Percentiles rank a stretch among this genome's conserved stretches.
Evolutionary conservation across 2,113 vertebrate genomes (phyloP).

Genomic region (Ophiodon elongatus): DNA sequence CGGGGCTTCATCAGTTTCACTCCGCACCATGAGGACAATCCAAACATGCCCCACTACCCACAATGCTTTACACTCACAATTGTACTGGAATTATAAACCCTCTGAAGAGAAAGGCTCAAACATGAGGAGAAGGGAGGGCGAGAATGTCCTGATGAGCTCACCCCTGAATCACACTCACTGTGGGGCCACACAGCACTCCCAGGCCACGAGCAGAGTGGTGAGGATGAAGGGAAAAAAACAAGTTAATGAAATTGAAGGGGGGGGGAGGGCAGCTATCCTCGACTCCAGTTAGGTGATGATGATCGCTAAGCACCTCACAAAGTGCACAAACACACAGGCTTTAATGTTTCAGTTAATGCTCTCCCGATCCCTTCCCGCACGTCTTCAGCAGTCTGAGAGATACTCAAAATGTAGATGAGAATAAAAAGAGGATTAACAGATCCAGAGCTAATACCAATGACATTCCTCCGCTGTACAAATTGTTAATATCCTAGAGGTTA

Average conservation of each 20-base stretch:
- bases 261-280: not conserved
- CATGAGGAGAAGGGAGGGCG: not conserved
- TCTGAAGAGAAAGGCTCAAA: conserved; percentile 47
- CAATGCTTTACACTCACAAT: conserved; percentile 66
- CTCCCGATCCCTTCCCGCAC: conserved; percentile 26
- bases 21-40: conserved; percentile 35
- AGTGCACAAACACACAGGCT: conserved; percentile 79
- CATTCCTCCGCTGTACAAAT: conserved; percentile 96
- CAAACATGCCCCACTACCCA: conserved; percentile 51
- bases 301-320: conserved; percentile 74
- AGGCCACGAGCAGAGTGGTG: conserved; percentile 22
- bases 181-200: conserved; percentile 41
- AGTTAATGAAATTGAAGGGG: conserved; percentile 32
- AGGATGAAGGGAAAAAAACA: conserved; percentile 4
- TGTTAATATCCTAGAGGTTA: conserved; percentile 90
- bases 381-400: conserved; percentile 79
- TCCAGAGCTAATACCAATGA: conserved; percentile 90
- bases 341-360: conserved; percentile 64
- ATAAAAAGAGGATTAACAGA: conserved; percentile 87
- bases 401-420: conserved; percentile 87
- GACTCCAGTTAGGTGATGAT: conserved; percentile 44
- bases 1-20: conserved; percentile 32
- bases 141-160: conserved; percentile 29
- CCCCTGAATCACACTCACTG: conserved; percentile 43
- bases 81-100: conserved; percentile 77